phyloP scores from a whole-genome alignment of 2,888 invertebrate species.

The Cantharis flavilabris region DNA sequence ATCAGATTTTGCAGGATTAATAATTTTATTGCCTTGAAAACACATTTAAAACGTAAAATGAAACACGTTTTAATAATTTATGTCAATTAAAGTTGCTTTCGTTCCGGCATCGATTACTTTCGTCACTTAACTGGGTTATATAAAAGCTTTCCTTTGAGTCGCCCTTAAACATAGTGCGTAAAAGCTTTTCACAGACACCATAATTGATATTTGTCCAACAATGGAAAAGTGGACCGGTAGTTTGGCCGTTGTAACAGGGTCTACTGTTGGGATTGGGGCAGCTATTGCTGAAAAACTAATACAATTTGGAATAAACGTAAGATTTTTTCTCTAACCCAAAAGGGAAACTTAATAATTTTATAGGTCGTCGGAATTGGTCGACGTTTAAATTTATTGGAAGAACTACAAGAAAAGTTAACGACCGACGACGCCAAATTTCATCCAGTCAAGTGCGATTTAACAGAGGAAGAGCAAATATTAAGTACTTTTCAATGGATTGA shows the following conservation, averaged over 20 bases:
- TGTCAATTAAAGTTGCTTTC: not conserved
- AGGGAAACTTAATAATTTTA: not conserved
- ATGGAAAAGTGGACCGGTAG: constrained; percentile 25
- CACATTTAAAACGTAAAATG: not conserved
- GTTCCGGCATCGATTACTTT: not conserved
- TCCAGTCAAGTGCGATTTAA: constrained; percentile 15
- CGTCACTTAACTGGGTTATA: constrained; percentile 12
- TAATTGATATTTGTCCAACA: constrained; percentile 24
- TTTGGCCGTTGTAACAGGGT: constrained; percentile 20
- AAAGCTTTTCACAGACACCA: constrained; percentile 4
- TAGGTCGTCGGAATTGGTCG: constrained; percentile 20
- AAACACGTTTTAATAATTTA: not conserved
- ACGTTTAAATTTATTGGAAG: constrained; percentile 14
- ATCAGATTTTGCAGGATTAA: not conserved
- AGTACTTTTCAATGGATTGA: constrained; percentile 21
- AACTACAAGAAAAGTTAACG: constrained; percentile 8
- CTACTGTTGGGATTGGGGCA: constrained; percentile 22
- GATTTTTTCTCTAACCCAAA: constrained; percentile 5
- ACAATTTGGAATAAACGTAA: constrained; percentile 22
- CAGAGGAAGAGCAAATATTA: constrained; percentile 20
- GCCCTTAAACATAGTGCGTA: constrained; percentile 8
- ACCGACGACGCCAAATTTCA: constrained; percentile 15
- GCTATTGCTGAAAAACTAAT: constrained; percentile 20
- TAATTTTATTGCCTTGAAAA: not conserved
- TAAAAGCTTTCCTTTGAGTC: constrained; percentile 20